Conservation (phyloP, 2,113 vertebrate genomes). For the Channa maculata region DNA sequence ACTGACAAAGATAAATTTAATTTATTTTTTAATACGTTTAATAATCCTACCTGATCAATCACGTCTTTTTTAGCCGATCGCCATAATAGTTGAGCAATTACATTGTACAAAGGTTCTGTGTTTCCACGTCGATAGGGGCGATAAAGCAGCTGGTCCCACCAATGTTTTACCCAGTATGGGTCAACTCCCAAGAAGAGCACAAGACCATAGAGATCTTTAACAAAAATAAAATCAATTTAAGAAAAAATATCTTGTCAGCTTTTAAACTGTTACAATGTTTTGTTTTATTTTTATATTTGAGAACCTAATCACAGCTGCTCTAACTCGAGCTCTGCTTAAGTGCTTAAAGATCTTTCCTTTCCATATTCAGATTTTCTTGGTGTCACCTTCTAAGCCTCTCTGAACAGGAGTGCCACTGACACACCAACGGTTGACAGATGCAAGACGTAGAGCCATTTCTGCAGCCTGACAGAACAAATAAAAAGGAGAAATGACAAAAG, state of each 20-base stretch:
- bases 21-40: too few species aligned
- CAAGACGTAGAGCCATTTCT: slow-evolving; percentile 96
- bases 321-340: not conserved
- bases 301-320: rapidly evolving
- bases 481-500: not conserved
- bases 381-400: slow-evolving; percentile 93
- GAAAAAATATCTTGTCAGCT: not conserved
- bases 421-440: slow-evolving; percentile 97
- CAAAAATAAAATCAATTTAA: slow-evolving; percentile 20
- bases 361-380: not conserved
- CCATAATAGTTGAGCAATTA: slow-evolving; percentile 93
- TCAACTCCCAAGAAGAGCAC: slow-evolving; percentile 96
- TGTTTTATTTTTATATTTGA: not conserved
- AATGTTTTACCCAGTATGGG: slow-evolving; percentile 96
- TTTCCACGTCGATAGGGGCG: slow-evolving; percentile 93
- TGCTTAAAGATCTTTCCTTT: not conserved
- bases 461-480: slow-evolving; percentile 86
- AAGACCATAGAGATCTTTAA: slow-evolving; percentile 93
- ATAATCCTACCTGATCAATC: slow-evolving; percentile 90
- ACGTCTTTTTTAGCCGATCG: slow-evolving; percentile 98
- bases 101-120: slow-evolving; percentile 88
- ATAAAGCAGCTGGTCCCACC: slow-evolving; percentile 97
- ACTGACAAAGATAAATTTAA: too few species aligned
- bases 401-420: slow-evolving; percentile 99
- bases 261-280: too few species aligned